Conservation (phyloP, 2,888 invertebrate species). For the Synergus itoensis region DNA sequence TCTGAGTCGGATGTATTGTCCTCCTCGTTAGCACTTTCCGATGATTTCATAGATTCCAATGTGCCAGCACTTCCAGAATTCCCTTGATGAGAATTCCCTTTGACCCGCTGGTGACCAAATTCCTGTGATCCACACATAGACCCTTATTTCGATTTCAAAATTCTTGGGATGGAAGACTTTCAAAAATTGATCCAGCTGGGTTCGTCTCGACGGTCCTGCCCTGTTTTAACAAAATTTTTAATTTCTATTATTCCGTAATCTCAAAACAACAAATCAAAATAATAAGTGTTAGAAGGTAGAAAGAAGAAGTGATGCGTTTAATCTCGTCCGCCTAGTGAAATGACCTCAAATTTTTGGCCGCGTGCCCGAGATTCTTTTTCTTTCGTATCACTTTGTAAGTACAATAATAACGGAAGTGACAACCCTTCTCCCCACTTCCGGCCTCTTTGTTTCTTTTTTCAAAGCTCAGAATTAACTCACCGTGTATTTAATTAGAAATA, state of each 20-base stretch:
- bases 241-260: too few relatives aligned
- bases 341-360: neutral
- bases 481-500: neutral
- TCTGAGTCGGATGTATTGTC: slow-evolving; percentile 2
- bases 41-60: slow-evolving; percentile 30
- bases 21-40: slow-evolving; percentile 38
- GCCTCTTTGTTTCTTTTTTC: neutral
- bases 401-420: neutral
- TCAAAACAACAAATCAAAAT: too few relatives aligned
- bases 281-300: too few relatives aligned
- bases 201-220: neutral
- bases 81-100: slow-evolving; percentile 25
- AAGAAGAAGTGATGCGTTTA: too few relatives aligned
- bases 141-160: slow-evolving; percentile 7
- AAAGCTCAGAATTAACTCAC: neutral
- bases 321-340: neutral
- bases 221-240: neutral
- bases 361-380: neutral
- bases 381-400: neutral
- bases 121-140: slow-evolving; percentile 38
- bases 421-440: neutral
- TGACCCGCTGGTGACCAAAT: slow-evolving; percentile 13
- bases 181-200: neutral
- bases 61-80: slow-evolving; percentile 30
- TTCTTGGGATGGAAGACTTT: neutral